phyloP scores from a whole-genome alignment of 2,888 invertebrate genomes.

The Cryptus viduatorius region DNA sequence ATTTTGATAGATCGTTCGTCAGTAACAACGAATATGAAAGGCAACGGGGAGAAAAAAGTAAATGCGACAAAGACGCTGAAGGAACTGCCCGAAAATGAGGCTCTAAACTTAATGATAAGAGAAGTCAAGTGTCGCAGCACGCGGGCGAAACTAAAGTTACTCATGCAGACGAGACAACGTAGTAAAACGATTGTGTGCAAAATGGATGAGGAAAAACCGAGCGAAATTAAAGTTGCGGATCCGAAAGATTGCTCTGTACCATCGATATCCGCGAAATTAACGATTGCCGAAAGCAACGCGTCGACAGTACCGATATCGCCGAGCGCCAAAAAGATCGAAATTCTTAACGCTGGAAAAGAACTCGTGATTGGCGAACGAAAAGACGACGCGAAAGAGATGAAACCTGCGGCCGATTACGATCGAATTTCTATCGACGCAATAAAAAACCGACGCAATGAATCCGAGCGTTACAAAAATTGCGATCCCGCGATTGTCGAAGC shows the following conservation, averaged over 20 bases:
- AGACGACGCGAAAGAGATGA: not conserved
- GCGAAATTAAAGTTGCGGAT: not conserved
- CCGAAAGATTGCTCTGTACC: not conserved
- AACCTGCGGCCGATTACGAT: not conserved
- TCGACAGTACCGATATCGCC: not conserved
- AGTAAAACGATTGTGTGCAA: not conserved
- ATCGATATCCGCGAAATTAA: not conserved
- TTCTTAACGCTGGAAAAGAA: not conserved
- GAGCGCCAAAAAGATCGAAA: not conserved
- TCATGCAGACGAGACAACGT: conserved; percentile 38
- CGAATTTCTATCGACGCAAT: not conserved
- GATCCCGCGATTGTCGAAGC: not conserved
- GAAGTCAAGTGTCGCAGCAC: conserved; percentile 41
- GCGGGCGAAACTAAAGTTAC: conserved; percentile 32
- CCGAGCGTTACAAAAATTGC: not conserved
- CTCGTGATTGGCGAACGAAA: not conserved
- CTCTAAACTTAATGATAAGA: conserved; percentile 32
- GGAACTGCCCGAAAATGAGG: conserved; percentile 35
- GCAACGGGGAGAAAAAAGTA: not conserved
- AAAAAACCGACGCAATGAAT: not conserved
- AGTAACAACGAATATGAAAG: not conserved
- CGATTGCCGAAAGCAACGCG: not conserved
- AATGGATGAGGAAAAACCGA: not conserved
- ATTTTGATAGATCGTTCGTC: conserved; percentile 16
- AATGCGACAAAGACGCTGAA: not conserved